Conservation (phyloP, 2,113 vertebrate genomes). For the Daboia siamensis region DNA sequence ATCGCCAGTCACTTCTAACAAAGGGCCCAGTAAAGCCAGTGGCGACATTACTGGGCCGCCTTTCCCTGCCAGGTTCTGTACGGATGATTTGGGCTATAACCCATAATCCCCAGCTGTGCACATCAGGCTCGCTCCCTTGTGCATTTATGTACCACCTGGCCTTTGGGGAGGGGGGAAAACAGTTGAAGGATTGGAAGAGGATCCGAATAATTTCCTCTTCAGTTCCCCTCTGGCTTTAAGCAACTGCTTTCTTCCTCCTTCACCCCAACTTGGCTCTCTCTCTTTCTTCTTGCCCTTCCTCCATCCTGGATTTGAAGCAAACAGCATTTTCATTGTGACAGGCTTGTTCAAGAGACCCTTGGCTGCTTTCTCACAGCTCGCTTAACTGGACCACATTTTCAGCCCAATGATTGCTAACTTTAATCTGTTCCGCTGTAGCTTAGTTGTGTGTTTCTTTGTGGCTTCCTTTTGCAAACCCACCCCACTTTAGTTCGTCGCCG, state of each 20-base stretch:
- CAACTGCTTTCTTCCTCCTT: neutral
- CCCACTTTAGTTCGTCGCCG: neutral
- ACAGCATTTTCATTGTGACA: neutral
- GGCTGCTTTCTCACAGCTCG: neutral
- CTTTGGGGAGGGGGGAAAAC: rapidly evolving
- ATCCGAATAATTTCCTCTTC: too few relatives aligned
- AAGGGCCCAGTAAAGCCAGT: neutral
- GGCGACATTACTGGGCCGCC: neutral
- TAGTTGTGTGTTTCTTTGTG: neutral
- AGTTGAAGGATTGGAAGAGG: neutral
- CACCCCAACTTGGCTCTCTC: too few relatives aligned
- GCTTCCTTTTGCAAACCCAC: neutral
- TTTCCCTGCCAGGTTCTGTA: neutral
- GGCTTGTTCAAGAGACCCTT: neutral
- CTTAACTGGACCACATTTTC: neutral
- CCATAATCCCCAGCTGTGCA: neutral
- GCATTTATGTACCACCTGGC: neutral
- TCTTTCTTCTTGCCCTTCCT: neutral
- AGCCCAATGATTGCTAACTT: neutral
- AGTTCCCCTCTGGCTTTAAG: neutral
- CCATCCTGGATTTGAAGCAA: neutral
- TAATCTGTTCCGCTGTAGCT: neutral
- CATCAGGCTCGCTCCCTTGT: neutral
- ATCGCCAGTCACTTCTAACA: neutral
- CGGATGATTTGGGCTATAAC: neutral